phyloP scores from a whole-genome alignment of 1,140 invertebrate genomes.

The Macrostomum lignano region DNA sequence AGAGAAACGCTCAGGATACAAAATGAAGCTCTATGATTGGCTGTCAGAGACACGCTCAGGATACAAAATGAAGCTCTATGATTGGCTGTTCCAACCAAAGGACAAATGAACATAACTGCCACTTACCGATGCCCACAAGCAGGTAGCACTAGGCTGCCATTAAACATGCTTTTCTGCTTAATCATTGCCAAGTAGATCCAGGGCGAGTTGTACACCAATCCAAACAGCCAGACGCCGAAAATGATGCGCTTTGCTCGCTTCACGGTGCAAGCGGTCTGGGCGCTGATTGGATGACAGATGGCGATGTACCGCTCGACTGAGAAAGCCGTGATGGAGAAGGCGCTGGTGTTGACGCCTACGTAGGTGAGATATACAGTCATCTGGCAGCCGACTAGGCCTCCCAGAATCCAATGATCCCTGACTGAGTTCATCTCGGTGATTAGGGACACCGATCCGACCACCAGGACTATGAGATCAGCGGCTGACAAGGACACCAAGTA shows the following conservation, averaged over 20 bases:
- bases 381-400: conserved; percentile 33
- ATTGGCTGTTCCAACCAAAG: no score
- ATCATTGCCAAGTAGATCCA: conserved; percentile 18
- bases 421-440: conserved; percentile 28
- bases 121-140: no score
- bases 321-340: conserved; percentile 33
- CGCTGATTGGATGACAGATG: conserved; percentile 34
- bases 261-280: conserved; percentile 28
- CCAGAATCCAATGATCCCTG: conserved; percentile 15
- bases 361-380: conserved; percentile 35
- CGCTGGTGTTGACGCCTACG: neutral
- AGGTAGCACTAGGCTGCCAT: no score
- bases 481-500: conserved; percentile 60
- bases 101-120: no score
- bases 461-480: conserved; percentile 51
- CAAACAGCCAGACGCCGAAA: conserved; percentile 15
- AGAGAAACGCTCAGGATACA: no score
- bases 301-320: conserved; percentile 36
- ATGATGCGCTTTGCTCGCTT: conserved; percentile 16
- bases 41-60: no score
- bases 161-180: no score
- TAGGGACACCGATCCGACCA: conserved; percentile 31
- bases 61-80: no score
- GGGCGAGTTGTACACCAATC: conserved; percentile 16
- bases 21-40: no score